Percentiles rank a stretch among this genome's conserved stretches.
Evolutionary conservation across 2,113 vertebrate genomes (phyloP).

Genomic region (Bos taurus): ARS-UCD2.0 NC_037332.1:85536501-85537000

Average conservation of each 20-base stretch:
- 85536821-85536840: background rate
- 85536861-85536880: background rate
- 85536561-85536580: background rate
- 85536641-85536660: background rate
- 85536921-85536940: background rate
- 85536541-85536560: background rate
- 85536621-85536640: background rate
- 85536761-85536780: background rate
- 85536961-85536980: background rate
- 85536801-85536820: background rate
- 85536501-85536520: background rate
- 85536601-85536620: constrained; percentile 28
- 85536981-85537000: constrained; percentile 29
- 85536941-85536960: background rate
- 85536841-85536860: too few relatives aligned
- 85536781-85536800: background rate
- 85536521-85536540: background rate
- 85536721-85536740: constrained; percentile 6
- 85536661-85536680: background rate
- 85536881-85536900: background rate
- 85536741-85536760: background rate
- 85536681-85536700: background rate
- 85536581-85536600: background rate
- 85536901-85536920: background rate
- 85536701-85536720: background rate